These are phyloP conservation scores for Adelges cooleyi DNA, from an alignment of 1,140 invertebrate genomes.

Conservation along the genomic window DNA sequence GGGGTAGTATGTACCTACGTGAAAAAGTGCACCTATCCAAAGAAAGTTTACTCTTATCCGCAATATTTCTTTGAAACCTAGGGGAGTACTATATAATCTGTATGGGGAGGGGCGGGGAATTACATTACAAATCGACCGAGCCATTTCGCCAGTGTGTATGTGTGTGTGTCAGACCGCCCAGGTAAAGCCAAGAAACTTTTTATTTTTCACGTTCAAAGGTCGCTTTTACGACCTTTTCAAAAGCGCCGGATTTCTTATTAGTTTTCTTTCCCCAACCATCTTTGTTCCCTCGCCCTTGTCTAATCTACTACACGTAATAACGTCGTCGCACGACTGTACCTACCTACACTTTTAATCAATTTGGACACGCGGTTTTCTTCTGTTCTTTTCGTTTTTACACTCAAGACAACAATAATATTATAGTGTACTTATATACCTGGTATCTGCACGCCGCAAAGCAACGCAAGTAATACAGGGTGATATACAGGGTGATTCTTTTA, in stretches of 20 bases:
- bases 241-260: constrained; percentile 16
- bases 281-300: neutral
- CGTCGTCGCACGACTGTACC: too few species aligned
- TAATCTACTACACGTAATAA: constrained; percentile 11
- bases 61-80: constrained; percentile 6
- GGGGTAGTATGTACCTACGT: too few species aligned
- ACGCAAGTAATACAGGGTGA: too few species aligned
- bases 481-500: too few species aligned
- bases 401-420: neutral
- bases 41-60: constrained; percentile 23
- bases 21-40: neutral
- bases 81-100: constrained; percentile 15
- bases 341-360: constrained; percentile 18
- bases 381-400: neutral
- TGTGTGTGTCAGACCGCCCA: neutral
- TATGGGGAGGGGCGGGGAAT: neutral
- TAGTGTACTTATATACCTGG: too few species aligned
- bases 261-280: too few species aligned
- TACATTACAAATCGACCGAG: constrained; percentile 25
- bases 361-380: neutral
- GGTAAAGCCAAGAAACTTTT: constrained; percentile 24
- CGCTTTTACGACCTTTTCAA: constrained; percentile 17
- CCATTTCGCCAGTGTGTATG: constrained; percentile 6
- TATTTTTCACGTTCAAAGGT: constrained; percentile 27
- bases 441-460: too few species aligned